Evolutionary conservation across 2,113 vertebrate species (phyloP).

Genomic region (Ciconia boyciana): DNA sequence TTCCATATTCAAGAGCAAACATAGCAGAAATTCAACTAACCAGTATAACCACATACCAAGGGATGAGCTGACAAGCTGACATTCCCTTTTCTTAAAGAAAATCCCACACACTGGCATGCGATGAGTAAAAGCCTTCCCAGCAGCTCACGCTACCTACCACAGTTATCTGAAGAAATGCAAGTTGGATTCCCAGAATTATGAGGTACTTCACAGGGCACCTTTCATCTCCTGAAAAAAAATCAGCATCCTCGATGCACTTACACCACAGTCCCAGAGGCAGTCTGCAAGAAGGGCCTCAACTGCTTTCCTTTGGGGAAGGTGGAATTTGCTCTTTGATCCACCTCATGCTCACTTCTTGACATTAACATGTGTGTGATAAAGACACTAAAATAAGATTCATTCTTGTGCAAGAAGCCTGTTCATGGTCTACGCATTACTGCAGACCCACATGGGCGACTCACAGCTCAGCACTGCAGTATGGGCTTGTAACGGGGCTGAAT

Average conservation of each 20-base stretch:
- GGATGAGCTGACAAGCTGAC: conserved; percentile 6
- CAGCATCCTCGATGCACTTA: not conserved
- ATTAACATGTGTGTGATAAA: not conserved
- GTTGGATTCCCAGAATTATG: not conserved
- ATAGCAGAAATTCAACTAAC: not conserved
- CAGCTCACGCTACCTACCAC: not conserved
- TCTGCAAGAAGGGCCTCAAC: not conserved
- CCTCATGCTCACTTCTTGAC: not conserved
- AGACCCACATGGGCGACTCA: not conserved
- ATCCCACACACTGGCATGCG: conserved; percentile 1
- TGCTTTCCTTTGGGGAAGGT: not conserved
- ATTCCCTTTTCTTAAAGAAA: not conserved
- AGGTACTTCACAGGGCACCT: not conserved
- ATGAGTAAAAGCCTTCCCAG: not conserved
- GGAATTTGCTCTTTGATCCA: not conserved
- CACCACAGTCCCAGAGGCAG: not conserved
- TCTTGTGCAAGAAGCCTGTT: not conserved
- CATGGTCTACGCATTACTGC: not conserved
- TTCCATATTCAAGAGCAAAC: conserved; percentile 21
- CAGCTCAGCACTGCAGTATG: not conserved
- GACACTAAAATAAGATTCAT: not conserved
- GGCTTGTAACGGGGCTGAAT: not conserved
- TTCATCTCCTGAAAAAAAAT: not conserved
- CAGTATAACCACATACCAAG: conserved; percentile 5
- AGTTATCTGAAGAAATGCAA: not conserved